Evolutionary conservation across 2,113 vertebrate genomes (phyloP).

Genomic region (Syrrhaptes paradoxus): DNA sequence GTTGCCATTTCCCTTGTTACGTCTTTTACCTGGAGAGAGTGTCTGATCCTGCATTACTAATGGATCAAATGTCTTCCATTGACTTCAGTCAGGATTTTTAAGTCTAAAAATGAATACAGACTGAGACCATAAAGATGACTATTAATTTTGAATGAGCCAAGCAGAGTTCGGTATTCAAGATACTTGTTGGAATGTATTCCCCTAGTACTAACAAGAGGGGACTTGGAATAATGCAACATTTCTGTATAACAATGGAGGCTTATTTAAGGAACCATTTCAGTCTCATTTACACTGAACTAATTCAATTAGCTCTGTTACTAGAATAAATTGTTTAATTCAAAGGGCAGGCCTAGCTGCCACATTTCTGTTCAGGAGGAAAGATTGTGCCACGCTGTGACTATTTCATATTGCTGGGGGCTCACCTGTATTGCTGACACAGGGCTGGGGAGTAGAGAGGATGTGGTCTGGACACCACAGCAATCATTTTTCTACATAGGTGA

Average conservation of each 20-base stretch:
- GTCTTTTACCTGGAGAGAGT: neutral
- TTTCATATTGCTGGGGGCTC: neutral
- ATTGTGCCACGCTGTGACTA: neutral
- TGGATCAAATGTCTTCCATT: conserved; percentile 5
- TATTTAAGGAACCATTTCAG: neutral
- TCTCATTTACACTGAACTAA: neutral
- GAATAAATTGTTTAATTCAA: neutral
- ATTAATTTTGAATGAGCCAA: neutral
- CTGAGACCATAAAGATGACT: neutral
- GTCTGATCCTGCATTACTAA: neutral
- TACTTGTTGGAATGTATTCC: neutral
- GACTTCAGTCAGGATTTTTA: neutral
- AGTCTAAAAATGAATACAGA: neutral
- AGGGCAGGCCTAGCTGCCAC: neutral
- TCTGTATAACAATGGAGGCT: neutral
- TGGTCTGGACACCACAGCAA: neutral
- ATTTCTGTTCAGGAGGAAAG: neutral
- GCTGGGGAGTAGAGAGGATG: neutral
- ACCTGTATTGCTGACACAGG: neutral
- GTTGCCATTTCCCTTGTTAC: neutral
- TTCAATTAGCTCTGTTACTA: neutral
- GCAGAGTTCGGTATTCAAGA: neutral
- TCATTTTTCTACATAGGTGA: neutral
- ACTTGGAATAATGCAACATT: neutral
- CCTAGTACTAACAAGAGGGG: neutral